A percentile compares a stretch with the other conserved stretches of the same genome.
phyloP scores from a whole-genome alignment of 2,113 vertebrate species.

The Corythaixoides concolor region DNA sequence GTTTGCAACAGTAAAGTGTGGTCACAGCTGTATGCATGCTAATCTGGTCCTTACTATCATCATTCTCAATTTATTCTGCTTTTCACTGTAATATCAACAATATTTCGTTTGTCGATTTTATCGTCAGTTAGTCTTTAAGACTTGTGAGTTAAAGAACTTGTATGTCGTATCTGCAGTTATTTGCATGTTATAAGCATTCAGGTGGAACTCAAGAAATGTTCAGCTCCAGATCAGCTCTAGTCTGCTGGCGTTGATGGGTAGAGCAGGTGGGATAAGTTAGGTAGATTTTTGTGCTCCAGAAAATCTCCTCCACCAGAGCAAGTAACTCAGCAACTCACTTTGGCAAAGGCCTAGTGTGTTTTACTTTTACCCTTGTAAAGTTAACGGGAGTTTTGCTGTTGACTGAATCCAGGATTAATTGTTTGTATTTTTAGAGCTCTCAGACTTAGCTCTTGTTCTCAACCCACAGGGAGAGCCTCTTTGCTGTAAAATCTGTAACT shows the following conservation, averaged over 20 bases:
- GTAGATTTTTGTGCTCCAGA: neutral
- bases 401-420: neutral
- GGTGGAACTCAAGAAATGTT: neutral
- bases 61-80: neutral
- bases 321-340: neutral
- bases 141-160: neutral
- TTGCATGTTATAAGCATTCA: neutral
- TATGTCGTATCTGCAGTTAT: neutral
- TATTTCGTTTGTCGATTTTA: neutral
- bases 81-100: neutral
- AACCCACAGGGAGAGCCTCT: neutral
- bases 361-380: neutral
- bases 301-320: neutral
- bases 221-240: neutral
- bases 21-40: neutral
- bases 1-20: neutral
- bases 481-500: neutral
- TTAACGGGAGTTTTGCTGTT: neutral
- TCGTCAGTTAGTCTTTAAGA: neutral
- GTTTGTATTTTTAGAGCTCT: neutral
- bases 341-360: neutral
- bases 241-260: neutral
- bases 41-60: neutral
- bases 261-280: neutral
- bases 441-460: neutral